Evolutionary conservation across 2,888 invertebrate genomes (phyloP).

Genomic region (Diadegma fenestrale): DNA sequence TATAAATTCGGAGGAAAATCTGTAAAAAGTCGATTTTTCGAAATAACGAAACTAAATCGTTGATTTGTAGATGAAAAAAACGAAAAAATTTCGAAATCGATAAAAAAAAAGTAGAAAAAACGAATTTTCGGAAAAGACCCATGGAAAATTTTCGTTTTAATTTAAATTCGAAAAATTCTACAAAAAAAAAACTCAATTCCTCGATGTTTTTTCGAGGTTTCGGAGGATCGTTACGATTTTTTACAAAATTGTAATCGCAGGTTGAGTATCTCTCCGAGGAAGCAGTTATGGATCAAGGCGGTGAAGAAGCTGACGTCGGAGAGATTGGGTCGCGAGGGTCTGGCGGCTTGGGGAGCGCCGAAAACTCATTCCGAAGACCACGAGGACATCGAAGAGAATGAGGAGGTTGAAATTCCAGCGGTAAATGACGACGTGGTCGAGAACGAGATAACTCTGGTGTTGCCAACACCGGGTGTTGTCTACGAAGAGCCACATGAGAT

Average conservation of each 20-base stretch:
- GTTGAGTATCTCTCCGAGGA: conserved; percentile 82
- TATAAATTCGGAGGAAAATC: no score
- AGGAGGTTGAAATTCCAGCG: conserved; percentile 69
- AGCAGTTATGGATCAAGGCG: conserved; percentile 85
- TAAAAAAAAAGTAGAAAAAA: no score
- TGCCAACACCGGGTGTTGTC: conserved; percentile 57
- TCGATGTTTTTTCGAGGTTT: not conserved
- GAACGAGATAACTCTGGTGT: conserved; percentile 67
- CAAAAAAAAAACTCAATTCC: not conserved
- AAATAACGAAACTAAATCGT: no score
- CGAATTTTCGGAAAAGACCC: no score
- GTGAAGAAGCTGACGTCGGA: conserved; percentile 84
- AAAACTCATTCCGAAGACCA: conserved; percentile 77
- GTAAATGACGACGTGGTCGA: conserved; percentile 71
- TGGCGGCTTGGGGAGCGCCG: conserved; percentile 82
- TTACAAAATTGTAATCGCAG: conserved; percentile 60
- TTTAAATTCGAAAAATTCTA: no score
- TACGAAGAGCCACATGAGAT: conserved; percentile 71
- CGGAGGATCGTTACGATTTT: not conserved
- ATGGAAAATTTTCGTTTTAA: no score
- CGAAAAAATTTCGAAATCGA: no score
- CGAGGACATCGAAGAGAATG: conserved; percentile 74
- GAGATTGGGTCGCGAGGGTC: conserved; percentile 82
- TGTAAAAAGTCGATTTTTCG: no score
- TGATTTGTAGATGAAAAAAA: no score